These are phyloP conservation scores for Clitarchus hookeri DNA, from an alignment of 2,888 invertebrate species.

Conservation along the genomic window DNA sequence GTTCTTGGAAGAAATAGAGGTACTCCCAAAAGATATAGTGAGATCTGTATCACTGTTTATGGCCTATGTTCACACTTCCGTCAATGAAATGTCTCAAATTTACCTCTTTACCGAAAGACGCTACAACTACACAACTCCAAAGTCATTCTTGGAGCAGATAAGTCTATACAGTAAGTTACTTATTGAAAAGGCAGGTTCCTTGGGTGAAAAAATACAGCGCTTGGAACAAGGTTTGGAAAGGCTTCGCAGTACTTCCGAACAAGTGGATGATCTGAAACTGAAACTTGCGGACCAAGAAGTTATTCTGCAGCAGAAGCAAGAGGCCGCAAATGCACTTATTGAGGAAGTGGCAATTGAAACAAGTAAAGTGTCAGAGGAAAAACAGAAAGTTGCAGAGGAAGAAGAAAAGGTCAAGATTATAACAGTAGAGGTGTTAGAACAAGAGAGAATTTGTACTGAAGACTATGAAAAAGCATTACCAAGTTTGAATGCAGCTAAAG, in stretches of 20 bases:
- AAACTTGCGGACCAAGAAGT: constrained; percentile 77
- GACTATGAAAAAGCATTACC: constrained; percentile 92
- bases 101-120: constrained; percentile 81
- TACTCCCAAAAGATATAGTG: constrained; percentile 63
- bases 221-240: constrained; percentile 89
- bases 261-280: constrained; percentile 83
- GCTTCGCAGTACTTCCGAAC: constrained; percentile 80
- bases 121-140: constrained; percentile 96
- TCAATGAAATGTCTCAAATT: constrained; percentile 78
- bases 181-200: constrained; percentile 30
- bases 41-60: constrained; percentile 79
- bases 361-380: constrained; percentile 66
- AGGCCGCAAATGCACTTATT: constrained; percentile 86
- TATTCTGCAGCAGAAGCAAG: constrained; percentile 84
- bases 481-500: constrained; percentile 85
- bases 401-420: constrained; percentile 89
- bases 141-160: constrained; percentile 93
- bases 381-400: constrained; percentile 69
- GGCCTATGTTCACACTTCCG: constrained; percentile 87
- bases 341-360: constrained; percentile 84
- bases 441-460: constrained; percentile 83
- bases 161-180: constrained; percentile 61
- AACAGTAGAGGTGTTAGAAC: constrained; percentile 83
- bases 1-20: constrained; percentile 78
- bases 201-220: constrained; percentile 66